These are phyloP conservation scores for Muschampia plurimacula DNA, from an alignment of 2,888 invertebrate genomes.

Conservation along the genomic window DNA sequence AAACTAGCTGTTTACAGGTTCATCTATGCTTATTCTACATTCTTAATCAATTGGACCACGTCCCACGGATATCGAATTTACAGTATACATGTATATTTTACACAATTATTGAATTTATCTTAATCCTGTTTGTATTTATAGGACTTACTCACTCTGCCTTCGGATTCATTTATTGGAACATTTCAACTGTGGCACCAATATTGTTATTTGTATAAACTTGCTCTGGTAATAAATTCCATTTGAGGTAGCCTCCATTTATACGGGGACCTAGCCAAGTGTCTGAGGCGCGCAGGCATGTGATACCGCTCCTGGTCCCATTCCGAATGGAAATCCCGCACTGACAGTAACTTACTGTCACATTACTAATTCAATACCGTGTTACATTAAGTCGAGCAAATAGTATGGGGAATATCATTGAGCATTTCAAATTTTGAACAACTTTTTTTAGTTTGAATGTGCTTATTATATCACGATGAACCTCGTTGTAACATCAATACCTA, in stretches of 20 bases:
- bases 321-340: conserved; percentile 42
- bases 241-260: conserved; percentile 36
- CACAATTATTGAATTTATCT: conserved; percentile 19
- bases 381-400: conserved; percentile 40
- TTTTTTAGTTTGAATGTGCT: no score
- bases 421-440: neutral
- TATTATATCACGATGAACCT: no score
- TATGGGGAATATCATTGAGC: conserved; percentile 12
- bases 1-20: neutral
- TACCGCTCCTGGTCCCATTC: conserved; percentile 40
- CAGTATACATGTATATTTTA: conserved; percentile 1
- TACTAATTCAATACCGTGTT: conserved; percentile 40
- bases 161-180: conserved; percentile 15
- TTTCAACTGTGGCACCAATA: neutral
- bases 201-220: conserved; percentile 8
- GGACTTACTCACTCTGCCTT: conserved; percentile 15
- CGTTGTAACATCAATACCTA: no score
- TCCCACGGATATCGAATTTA: conserved; percentile 5
- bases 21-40: neutral
- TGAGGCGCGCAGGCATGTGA: conserved; percentile 39
- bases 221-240: conserved; percentile 40
- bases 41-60: conserved; percentile 8
- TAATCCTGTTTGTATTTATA: conserved; percentile 31
- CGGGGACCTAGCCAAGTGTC: conserved; percentile 45
- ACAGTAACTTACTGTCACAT: conserved; percentile 46